Conservation (phyloP, 1,140 invertebrate genomes). For the Apis mellifera region DNA sequence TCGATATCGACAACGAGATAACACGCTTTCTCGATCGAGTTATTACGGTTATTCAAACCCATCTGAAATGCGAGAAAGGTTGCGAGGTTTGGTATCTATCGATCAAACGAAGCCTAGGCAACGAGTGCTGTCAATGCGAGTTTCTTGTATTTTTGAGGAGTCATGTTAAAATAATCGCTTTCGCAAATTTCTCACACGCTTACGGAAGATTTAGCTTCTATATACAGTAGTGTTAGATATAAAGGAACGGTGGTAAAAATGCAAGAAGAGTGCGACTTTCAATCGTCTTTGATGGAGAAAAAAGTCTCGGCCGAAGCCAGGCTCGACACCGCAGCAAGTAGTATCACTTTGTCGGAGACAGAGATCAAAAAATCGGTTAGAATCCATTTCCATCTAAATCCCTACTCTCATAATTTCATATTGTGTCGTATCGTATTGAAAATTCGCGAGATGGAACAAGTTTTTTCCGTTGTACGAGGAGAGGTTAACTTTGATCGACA, state of each 20-base stretch:
- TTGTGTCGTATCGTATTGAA: too few relatives aligned
- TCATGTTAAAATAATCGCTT: not conserved
- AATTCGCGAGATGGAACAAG: not conserved
- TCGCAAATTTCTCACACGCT: not conserved
- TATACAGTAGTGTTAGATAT: not conserved
- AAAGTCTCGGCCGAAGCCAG: not conserved
- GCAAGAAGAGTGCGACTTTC: conserved; percentile 17
- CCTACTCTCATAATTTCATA: not conserved
- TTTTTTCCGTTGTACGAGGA: too few relatives aligned
- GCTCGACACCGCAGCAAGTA: conserved; percentile 11
- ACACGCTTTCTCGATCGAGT: not conserved
- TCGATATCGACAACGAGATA: not conserved
- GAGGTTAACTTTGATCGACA: not conserved
- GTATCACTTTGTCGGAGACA: not conserved
- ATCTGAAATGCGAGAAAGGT: not conserved
- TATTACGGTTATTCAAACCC: not conserved
- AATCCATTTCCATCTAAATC: not conserved
- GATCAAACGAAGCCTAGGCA: conserved; percentile 30
- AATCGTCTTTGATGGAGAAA: not conserved
- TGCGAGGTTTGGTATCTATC: not conserved
- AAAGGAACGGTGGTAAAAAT: not conserved
- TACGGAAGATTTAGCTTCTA: not conserved
- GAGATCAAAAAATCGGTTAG: conserved; percentile 25
- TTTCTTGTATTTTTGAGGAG: not conserved
- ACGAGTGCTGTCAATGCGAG: conserved; percentile 1